Conservation (phyloP, 37 sponge, comb jelly and placozoan species). For the Dysidea cf. avara region DNA sequence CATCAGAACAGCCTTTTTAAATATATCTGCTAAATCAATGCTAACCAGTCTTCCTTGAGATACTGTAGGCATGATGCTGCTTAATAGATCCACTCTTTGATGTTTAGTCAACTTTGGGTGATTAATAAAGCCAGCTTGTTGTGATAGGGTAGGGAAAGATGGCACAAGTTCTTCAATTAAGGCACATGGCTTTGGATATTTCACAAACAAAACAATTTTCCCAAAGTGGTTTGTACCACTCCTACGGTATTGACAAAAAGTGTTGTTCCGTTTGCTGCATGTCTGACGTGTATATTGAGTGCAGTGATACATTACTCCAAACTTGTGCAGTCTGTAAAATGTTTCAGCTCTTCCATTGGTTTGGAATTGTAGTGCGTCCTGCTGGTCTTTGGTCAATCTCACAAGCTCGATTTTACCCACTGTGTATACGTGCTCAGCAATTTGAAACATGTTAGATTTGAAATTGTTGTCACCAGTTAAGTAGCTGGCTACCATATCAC, state of each 20-base stretch:
- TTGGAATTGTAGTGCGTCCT: not conserved
- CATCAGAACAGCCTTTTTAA: too few species aligned
- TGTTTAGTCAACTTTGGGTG: not conserved
- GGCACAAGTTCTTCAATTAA: not conserved
- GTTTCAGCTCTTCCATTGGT: too few species aligned
- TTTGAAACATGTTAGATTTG: not conserved
- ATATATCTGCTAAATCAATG: too few species aligned
- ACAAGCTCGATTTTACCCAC: not conserved
- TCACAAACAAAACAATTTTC: not conserved
- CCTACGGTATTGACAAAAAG: not conserved
- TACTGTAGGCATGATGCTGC: not conserved
- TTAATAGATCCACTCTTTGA: not conserved
- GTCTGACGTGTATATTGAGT: not conserved
- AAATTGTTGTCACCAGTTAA: not conserved
- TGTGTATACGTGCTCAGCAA: not conserved
- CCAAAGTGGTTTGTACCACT: not conserved
- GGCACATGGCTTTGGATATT: not conserved
- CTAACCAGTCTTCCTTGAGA: too few species aligned
- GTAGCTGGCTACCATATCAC: not conserved
- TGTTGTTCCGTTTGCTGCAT: constrained; percentile 10
- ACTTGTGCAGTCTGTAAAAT: constrained; percentile 7
- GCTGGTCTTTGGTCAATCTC: not conserved
- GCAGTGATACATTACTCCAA: not conserved
- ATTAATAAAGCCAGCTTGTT: not conserved
- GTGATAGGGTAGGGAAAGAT: not conserved